Conservation (phyloP, 2,113 vertebrate genomes). For the Pogonocichla stellata region DNA sequence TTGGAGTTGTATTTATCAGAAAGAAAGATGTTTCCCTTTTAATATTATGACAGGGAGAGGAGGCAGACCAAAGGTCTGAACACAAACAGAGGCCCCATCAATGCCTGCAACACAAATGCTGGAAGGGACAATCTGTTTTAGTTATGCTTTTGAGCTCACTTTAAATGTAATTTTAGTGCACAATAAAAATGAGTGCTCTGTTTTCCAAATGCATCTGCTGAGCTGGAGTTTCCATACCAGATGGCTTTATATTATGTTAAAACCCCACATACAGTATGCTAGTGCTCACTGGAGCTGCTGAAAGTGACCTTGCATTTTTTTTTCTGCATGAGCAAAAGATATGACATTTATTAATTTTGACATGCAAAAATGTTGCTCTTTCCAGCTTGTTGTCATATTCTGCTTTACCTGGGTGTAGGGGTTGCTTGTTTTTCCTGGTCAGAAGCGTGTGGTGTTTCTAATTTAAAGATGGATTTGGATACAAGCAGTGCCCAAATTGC, state of each 20-base stretch:
- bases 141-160: slow-evolving; percentile 58
- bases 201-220: slow-evolving; percentile 56
- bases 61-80: slow-evolving; percentile 45
- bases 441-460: not conserved
- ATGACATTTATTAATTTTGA: slow-evolving; percentile 9
- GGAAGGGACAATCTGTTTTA: slow-evolving; percentile 55
- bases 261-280: slow-evolving; percentile 20
- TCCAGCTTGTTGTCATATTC: not conserved
- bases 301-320: slow-evolving; percentile 44
- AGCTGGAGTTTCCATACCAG: slow-evolving; percentile 29
- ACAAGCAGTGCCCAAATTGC: not conserved
- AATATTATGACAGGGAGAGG: slow-evolving; percentile 34
- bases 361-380: not conserved
- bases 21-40: slow-evolving; percentile 30
- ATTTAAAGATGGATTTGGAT: not conserved
- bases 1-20: not conserved
- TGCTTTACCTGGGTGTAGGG: not conserved
- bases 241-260: slow-evolving; percentile 59
- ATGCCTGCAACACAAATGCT: not conserved
- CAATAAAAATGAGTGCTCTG: slow-evolving; percentile 54
- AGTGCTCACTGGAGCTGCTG: not conserved
- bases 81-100: not conserved
- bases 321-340: not conserved
- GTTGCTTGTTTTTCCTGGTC: not conserved
- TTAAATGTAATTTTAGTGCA: slow-evolving; percentile 67